Evolutionary conservation across 1,140 invertebrate genomes (phyloP).

Genomic region (Apolygus lucorum): DNA sequence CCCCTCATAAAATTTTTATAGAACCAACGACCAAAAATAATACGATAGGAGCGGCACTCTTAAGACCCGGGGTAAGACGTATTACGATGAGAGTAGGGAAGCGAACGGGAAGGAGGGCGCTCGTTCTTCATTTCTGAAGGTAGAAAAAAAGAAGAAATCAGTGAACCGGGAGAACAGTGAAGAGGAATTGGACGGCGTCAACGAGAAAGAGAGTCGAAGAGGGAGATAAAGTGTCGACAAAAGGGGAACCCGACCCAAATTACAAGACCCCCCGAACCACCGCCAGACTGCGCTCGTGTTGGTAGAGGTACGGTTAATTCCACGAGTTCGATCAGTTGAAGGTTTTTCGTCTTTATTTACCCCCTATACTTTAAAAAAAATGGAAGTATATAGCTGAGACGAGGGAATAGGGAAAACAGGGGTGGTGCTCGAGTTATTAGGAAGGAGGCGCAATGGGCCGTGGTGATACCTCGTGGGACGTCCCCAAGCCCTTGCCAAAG

Average conservation of each 20-base stretch:
- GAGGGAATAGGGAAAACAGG: background rate
- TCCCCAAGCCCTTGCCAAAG: background rate
- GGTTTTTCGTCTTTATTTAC: background rate
- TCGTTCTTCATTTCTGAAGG: constrained; percentile 5
- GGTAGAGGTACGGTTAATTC: constrained; percentile 5
- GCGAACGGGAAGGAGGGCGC: background rate
- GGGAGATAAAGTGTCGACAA: constrained; percentile 11
- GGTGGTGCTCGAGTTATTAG: constrained; percentile 19
- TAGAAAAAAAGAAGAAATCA: constrained; percentile 5
- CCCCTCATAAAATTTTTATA: background rate
- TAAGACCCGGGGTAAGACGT: no score
- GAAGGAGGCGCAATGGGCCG: constrained; percentile 16
- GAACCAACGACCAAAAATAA: background rate
- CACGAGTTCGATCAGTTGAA: background rate
- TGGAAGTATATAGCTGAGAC: background rate
- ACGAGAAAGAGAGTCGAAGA: background rate
- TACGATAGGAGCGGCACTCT: background rate
- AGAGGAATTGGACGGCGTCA: background rate
- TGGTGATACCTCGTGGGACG: constrained; percentile 21
- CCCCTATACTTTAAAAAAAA: background rate
- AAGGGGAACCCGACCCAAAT: constrained; percentile 8
- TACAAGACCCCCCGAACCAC: background rate
- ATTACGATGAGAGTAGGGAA: background rate
- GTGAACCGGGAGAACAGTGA: constrained; percentile 3
- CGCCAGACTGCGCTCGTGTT: background rate